Conservation (phyloP, 2,113 vertebrate species). For the Halichoerus grypus region DNA sequence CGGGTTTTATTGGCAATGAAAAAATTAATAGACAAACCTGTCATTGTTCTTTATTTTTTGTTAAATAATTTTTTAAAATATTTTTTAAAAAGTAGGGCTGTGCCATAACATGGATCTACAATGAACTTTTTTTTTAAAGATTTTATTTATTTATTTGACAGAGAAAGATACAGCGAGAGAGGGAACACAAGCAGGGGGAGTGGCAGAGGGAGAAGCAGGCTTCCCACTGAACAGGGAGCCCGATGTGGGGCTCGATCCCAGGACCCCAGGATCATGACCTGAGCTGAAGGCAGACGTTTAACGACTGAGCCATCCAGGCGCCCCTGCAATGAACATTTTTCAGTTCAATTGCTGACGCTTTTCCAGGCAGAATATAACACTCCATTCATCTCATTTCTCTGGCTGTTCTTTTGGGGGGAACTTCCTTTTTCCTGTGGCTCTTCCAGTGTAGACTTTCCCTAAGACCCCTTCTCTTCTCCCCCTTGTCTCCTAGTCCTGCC, state of each 20-base stretch:
- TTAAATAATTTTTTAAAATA: not conserved
- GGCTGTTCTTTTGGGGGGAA: not conserved
- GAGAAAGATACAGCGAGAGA: too few species aligned
- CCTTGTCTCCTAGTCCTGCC: not conserved
- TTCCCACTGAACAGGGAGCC: too few species aligned
- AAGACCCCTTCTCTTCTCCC: not conserved
- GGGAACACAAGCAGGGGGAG: too few species aligned
- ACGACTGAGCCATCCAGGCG: too few species aligned
- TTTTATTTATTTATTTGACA: too few species aligned
- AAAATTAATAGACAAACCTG: not conserved
- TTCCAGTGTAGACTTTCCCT: not conserved
- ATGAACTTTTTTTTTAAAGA: too few species aligned
- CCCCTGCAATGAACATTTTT: not conserved
- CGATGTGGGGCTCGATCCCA: too few species aligned
- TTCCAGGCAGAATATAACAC: not conserved
- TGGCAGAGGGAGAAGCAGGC: too few species aligned
- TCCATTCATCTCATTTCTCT: rapidly evolving
- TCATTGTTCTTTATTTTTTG: not conserved
- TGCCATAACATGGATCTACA: rapidly evolving
- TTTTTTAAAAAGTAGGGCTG: not conserved
- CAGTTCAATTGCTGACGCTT: rapidly evolving
- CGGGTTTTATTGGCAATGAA: not conserved
- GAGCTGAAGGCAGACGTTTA: too few species aligned
- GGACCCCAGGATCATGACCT: too few species aligned
- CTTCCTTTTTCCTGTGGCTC: not conserved